phyloP scores from a whole-genome alignment of 2,888 invertebrate species.

The Leptinotarsa haldemani region DNA sequence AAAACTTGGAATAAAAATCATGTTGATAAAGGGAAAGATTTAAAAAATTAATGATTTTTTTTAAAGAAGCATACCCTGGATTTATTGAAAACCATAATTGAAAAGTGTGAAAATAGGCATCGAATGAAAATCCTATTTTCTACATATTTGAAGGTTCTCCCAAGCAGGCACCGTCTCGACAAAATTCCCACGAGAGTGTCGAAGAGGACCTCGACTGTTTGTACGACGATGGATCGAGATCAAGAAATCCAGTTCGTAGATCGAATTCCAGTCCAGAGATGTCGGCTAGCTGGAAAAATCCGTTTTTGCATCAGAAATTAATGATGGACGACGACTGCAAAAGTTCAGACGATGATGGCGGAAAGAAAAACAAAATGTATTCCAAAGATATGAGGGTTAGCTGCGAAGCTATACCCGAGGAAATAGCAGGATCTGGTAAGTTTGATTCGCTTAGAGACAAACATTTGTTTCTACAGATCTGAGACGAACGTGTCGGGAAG shows the following conservation, averaged over 20 bases:
- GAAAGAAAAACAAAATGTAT: conserved; percentile 74
- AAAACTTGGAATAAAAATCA: too few relatives aligned
- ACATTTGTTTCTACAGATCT: not conserved
- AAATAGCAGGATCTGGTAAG: conserved; percentile 76
- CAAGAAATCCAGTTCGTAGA: conserved; percentile 85
- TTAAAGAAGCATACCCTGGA: not conserved
- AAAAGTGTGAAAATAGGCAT: conserved; percentile 4
- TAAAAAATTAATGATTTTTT: not conserved
- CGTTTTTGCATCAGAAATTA: conserved; percentile 70
- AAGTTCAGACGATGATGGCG: conserved; percentile 58
- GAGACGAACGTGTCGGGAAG: not conserved
- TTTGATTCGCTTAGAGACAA: not conserved
- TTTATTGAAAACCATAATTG: not conserved
- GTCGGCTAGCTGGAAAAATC: conserved; percentile 87
- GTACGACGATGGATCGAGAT: conserved; percentile 65
- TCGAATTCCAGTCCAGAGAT: conserved; percentile 94
- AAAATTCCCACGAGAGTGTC: conserved; percentile 69
- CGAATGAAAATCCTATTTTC: conserved; percentile 18
- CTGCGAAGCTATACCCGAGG: conserved; percentile 92
- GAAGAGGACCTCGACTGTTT: conserved; percentile 67
- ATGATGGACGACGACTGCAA: conserved; percentile 54
- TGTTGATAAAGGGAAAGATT: not conserved
- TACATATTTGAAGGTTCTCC: conserved; percentile 45
- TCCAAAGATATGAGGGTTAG: conserved; percentile 84
- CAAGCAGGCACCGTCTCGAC: conserved; percentile 66